Evolutionary conservation across 23 tunicate species (phyloP).

Genomic region (Halocynthia roretzi): DNA sequence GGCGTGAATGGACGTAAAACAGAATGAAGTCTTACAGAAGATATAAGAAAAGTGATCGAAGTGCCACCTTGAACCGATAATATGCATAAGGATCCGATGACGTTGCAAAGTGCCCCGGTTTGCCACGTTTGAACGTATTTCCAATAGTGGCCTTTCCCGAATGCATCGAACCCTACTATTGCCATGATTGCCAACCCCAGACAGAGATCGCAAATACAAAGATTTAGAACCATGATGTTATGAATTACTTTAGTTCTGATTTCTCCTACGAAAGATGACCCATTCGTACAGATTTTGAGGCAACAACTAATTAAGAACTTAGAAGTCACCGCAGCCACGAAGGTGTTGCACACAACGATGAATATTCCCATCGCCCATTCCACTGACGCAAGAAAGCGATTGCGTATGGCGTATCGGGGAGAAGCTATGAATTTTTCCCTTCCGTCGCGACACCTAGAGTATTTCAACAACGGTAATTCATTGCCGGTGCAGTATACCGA

Average conservation of each 20-base stretch:
- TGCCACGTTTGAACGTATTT: slow-evolving; percentile 14
- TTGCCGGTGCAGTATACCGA: not conserved
- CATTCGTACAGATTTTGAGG: not conserved
- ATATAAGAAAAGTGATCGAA: not conserved
- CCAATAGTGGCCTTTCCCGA: slow-evolving; percentile 15
- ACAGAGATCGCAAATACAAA: slow-evolving; percentile 5
- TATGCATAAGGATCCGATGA: not conserved
- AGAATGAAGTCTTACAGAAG: not conserved
- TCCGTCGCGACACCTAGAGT: too few species aligned
- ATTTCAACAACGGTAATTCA: too few species aligned
- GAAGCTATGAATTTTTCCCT: not conserved
- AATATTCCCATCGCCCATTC: slow-evolving; percentile 19
- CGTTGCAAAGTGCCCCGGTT: slow-evolving; percentile 1
- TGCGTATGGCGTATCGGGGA: slow-evolving; percentile 11
- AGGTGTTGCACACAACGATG: slow-evolving; percentile 1
- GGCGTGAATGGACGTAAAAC: too few species aligned
- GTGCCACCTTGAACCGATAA: slow-evolving; percentile 1
- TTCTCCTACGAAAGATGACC: not conserved
- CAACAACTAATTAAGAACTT: not conserved
- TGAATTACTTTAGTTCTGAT: not conserved
- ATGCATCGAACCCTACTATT: slow-evolving; percentile 16
- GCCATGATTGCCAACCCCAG: slow-evolving; percentile 4
- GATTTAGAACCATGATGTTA: slow-evolving; percentile 17
- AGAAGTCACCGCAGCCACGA: slow-evolving; percentile 1
- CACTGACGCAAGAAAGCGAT: not conserved